Conservation (phyloP, 2,113 vertebrate species). For the Scalopus aquaticus region DNA sequence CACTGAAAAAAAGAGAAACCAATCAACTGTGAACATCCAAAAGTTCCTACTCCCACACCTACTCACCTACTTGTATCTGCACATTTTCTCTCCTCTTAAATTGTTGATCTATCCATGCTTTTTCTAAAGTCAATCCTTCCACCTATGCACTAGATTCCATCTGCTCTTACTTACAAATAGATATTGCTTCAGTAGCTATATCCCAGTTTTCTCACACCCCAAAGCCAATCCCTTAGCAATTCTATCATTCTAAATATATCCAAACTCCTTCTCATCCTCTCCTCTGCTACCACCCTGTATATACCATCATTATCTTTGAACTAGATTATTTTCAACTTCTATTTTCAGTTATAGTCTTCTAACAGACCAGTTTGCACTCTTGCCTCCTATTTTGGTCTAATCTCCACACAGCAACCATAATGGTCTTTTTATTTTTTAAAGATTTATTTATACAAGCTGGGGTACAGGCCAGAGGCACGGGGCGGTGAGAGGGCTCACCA, state of each 20-base stretch:
- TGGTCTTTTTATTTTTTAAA: too few relatives aligned
- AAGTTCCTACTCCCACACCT: too few relatives aligned
- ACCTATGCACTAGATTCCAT: constrained; percentile 19
- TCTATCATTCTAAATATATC: background rate
- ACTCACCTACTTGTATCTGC: too few relatives aligned
- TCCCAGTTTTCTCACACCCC: background rate
- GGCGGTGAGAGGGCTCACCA: too few relatives aligned
- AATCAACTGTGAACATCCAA: too few relatives aligned
- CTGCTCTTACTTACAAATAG: background rate
- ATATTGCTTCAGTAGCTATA: constrained; percentile 6
- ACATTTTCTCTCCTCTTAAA: too few relatives aligned
- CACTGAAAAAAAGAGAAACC: too few relatives aligned
- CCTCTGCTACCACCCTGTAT: background rate
- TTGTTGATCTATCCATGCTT: constrained; percentile 1
- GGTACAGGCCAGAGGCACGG: too few relatives aligned
- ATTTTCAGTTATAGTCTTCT: background rate
- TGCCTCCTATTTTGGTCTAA: background rate
- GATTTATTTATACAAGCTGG: too few relatives aligned
- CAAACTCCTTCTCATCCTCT: background rate
- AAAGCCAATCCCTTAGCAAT: background rate
- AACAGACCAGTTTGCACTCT: background rate
- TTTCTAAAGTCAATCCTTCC: constrained; percentile 36
- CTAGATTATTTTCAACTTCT: background rate
- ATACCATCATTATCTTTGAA: constrained; percentile 10
- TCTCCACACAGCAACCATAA: background rate